Evolutionary conservation across 2,113 vertebrate genomes (phyloP).

Genomic region (Rhipidura dahli): DNA sequence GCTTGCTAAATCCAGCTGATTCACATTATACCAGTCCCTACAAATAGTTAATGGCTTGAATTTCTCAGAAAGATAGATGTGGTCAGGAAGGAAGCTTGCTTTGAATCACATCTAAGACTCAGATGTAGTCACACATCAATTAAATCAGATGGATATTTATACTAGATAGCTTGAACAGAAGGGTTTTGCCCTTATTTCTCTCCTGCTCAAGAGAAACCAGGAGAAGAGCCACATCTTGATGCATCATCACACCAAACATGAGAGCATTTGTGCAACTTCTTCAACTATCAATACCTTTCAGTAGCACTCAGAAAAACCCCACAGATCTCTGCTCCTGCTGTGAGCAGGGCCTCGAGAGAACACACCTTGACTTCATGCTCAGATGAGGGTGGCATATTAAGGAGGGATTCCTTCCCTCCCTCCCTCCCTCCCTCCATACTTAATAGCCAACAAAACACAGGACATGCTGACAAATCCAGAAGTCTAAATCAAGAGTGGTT

Average conservation of each 20-base stretch:
- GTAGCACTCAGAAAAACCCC: not conserved
- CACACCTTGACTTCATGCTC: rapidly evolving
- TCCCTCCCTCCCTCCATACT: not conserved
- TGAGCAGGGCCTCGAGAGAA: not conserved
- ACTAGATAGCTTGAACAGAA: not conserved
- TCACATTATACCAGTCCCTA: not conserved
- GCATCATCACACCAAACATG: not conserved
- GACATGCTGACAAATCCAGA: not conserved
- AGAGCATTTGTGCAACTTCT: not conserved
- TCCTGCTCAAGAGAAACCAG: not conserved
- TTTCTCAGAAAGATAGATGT: not conserved
- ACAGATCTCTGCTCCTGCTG: not conserved
- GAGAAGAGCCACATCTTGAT: not conserved
- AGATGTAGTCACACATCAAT: not conserved
- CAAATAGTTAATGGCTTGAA: not conserved
- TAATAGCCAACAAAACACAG: not conserved
- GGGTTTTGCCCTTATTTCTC: not conserved
- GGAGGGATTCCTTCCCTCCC: not conserved
- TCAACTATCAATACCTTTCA: not conserved
- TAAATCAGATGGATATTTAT: not conserved
- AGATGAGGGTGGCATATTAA: too few relatives aligned
- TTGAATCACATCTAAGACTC: not conserved
- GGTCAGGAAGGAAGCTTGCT: not conserved
- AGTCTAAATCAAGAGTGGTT: not conserved
- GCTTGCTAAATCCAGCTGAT: not conserved